Base-by-base conservation (phyloP, 2,888 invertebrate species). In the Gibbula magus region DNA sequence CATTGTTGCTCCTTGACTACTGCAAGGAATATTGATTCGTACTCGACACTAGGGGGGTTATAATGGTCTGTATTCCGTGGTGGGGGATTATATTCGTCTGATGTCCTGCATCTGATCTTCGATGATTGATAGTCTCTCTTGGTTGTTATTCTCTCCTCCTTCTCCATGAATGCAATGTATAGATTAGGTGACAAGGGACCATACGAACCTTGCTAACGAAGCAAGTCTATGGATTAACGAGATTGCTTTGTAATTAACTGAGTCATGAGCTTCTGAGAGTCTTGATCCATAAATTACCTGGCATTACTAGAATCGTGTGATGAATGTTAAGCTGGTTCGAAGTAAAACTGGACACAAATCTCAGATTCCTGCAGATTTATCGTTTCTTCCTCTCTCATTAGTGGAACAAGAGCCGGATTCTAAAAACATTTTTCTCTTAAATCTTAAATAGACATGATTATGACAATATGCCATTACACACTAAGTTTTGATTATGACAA, bases 221-320 rank as follows among this genome's bases (percentile, higher is more conserved):
- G 29, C 25, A 25, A 29, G 61, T 61, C 16, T 22, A 61, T 61
- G 61, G 61, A 61, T 29, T 61, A 61, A 61, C 29, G 25, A 61
- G 61, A 61, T 61, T 25, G 61, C 61, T 13, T 61, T 61, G 61
- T 61, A 61, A 61, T 61, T 61, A 61, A 61, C 29, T 61, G 61
- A 61, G 29, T 61, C 61, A 61, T 22, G 61, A 61, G 61, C 61
- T 18, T 25, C 29, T 1, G 61, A 61, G 61, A 29, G 25, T 29
- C 25, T 61, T 61, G 61, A 61, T 61, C 61, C 61, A 61, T 13
- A 61, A 61, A 61, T 61, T 25, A 61, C 29, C 29, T 61, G 61
- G 25, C 61, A 61, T 29, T 61, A 61, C 25, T 45, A 5, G 45
- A 45, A 45, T 10, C 45, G 10, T 45, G 45, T 45, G 45, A 45